phyloP scores from a whole-genome alignment of 1,140 invertebrate species.

The Maniola jurtina region DNA sequence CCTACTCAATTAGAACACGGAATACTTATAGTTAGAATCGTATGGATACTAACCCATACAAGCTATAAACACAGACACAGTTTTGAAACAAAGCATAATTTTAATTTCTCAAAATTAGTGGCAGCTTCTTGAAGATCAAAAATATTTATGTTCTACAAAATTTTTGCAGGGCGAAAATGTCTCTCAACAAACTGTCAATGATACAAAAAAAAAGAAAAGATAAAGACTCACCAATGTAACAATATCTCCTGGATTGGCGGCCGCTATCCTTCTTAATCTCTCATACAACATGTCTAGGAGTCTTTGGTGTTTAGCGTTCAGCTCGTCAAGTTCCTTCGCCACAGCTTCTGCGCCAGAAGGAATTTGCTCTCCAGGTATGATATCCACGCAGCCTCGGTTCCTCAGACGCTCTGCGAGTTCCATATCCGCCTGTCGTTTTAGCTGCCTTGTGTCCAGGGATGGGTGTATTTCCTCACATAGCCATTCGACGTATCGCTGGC shows the following conservation, averaged over 20 bases:
- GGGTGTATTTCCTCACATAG: slow-evolving; percentile 93
- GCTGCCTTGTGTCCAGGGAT: slow-evolving; percentile 83
- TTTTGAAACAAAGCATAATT: not conserved
- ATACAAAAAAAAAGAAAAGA: slow-evolving; percentile 27
- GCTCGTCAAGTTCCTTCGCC: slow-evolving; percentile 89
- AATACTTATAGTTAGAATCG: too few relatives aligned
- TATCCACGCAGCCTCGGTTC: slow-evolving; percentile 42
- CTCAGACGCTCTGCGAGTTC: slow-evolving; percentile 53
- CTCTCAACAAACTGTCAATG: slow-evolving; percentile 1
- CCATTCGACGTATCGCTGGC: slow-evolving; percentile 93
- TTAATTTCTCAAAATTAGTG: not conserved
- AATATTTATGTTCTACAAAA: not conserved
- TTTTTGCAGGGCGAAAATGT: not conserved
- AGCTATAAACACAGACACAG: not conserved
- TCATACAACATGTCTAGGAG: slow-evolving; percentile 87
- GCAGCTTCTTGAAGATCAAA: not conserved
- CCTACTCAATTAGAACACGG: not conserved
- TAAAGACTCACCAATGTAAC: slow-evolving; percentile 83
- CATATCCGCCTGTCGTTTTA: slow-evolving; percentile 67
- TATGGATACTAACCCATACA: too few relatives aligned
- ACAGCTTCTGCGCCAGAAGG: slow-evolving; percentile 87
- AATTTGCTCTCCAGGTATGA: slow-evolving; percentile 33
- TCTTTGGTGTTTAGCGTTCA: slow-evolving; percentile 90
- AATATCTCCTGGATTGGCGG: slow-evolving; percentile 80
- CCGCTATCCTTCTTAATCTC: slow-evolving; percentile 80